Percentiles rank a stretch among this genome's conserved stretches.
Conservation (phyloP, 2,797 vertebrate species). For the Kryptopterus vitreolus region DNA sequence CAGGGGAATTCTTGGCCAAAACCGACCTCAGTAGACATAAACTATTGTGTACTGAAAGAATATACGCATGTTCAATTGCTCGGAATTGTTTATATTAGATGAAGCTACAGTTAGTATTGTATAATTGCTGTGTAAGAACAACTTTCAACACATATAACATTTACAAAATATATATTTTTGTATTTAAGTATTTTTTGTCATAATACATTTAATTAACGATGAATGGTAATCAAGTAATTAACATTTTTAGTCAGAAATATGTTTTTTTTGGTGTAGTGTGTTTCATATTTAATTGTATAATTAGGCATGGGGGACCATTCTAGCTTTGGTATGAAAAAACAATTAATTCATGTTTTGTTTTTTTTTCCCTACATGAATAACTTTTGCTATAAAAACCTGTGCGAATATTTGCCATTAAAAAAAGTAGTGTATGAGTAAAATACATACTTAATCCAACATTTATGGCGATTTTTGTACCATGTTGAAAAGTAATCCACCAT, state of each 20-base stretch:
- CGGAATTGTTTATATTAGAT: neutral
- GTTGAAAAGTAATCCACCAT: conserved; percentile 23
- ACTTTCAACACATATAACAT: neutral
- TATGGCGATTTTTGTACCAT: conserved; percentile 14
- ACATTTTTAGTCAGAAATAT: neutral
- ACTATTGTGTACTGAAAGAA: neutral
- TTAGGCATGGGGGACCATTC: too few species aligned
- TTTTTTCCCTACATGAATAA: neutral
- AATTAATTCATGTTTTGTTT: neutral
- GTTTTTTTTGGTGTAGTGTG: too few species aligned
- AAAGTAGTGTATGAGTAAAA: neutral
- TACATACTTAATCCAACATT: neutral
- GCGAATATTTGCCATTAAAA: neutral
- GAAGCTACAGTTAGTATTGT: neutral
- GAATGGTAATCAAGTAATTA: neutral
- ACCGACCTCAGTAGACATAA: conserved; percentile 45
- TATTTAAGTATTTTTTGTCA: neutral
- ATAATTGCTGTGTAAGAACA: neutral
- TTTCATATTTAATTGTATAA: too few species aligned
- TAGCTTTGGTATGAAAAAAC: neutral
- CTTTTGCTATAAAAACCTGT: neutral
- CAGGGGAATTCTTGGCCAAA: conserved; percentile 33
- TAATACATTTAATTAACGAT: too few species aligned
- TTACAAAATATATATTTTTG: neutral
- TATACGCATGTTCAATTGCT: neutral